A percentile compares a stretch with the other conserved stretches of the same genome.
phyloP scores from a whole-genome alignment of 2,113 vertebrate genomes.

The Peromyscus polionotus region DNA sequence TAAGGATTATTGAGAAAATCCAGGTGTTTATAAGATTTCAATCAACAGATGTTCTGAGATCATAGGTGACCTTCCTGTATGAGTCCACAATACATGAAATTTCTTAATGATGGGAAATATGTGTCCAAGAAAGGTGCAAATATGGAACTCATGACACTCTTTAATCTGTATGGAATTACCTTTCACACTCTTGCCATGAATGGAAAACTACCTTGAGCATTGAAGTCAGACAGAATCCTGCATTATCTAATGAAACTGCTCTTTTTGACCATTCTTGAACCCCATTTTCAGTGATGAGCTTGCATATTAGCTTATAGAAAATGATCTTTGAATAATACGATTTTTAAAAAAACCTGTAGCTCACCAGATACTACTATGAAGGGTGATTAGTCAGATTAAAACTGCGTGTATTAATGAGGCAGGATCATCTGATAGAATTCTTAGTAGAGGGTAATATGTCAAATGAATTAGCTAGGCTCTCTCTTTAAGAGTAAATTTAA shows the following conservation, averaged over 20 bases:
- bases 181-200: background rate
- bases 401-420: background rate
- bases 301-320: background rate
- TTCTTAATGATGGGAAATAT: background rate
- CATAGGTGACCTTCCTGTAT: background rate
- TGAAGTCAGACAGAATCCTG: background rate
- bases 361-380: background rate
- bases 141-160: background rate
- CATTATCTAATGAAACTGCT: background rate
- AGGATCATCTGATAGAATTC: background rate
- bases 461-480: background rate
- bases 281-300: background rate
- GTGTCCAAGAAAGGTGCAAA: background rate
- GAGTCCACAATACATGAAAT: background rate
- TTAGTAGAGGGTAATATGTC: background rate
- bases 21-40: background rate
- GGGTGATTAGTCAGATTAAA: background rate
- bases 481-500: background rate
- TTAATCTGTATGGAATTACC: background rate
- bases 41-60: background rate
- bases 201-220: background rate
- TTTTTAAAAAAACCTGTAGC: background rate
- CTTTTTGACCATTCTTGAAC: background rate
- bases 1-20: background rate
- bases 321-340: conserved; percentile 6